Percentiles rank a stretch among this genome's conserved stretches.
Conservation (phyloP, 2,888 invertebrate genomes). For the Phyllotreta striolata region DNA sequence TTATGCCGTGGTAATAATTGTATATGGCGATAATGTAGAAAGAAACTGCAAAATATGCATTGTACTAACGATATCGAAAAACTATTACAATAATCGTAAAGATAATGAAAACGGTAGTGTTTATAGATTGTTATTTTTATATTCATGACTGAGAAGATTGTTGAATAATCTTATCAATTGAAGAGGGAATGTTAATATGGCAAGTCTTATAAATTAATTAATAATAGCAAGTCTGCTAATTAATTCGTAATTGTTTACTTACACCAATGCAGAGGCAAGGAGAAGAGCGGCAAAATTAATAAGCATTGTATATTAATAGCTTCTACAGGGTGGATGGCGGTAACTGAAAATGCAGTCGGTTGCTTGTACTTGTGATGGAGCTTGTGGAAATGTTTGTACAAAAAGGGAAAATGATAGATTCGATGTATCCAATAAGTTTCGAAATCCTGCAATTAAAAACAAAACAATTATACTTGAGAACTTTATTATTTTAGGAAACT, state of each 20-base stretch:
- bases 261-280: conserved; percentile 74
- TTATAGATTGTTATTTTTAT: too few relatives aligned
- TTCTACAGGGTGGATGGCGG: conserved; percentile 78
- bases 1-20: conserved; percentile 76
- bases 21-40: conserved; percentile 63
- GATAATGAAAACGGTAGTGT: background rate
- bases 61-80: background rate
- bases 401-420: conserved; percentile 71
- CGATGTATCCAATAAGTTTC: conserved; percentile 73
- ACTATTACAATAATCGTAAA: background rate
- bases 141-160: too few relatives aligned
- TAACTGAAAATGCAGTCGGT: conserved; percentile 78
- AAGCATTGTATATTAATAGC: conserved; percentile 70
- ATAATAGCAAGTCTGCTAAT: too few relatives aligned
- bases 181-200: too few relatives aligned
- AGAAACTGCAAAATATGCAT: conserved; percentile 57
- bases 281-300: conserved; percentile 69
- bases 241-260: too few relatives aligned
- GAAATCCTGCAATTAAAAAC: conserved; percentile 64
- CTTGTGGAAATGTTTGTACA: conserved; percentile 78
- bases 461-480: background rate
- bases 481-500: background rate
- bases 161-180: too few relatives aligned
- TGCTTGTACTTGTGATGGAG: conserved; percentile 79
- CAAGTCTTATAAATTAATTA: too few relatives aligned